Base-by-base conservation (phyloP, 1,140 invertebrate species). In the Calycopis cecrops region DNA sequence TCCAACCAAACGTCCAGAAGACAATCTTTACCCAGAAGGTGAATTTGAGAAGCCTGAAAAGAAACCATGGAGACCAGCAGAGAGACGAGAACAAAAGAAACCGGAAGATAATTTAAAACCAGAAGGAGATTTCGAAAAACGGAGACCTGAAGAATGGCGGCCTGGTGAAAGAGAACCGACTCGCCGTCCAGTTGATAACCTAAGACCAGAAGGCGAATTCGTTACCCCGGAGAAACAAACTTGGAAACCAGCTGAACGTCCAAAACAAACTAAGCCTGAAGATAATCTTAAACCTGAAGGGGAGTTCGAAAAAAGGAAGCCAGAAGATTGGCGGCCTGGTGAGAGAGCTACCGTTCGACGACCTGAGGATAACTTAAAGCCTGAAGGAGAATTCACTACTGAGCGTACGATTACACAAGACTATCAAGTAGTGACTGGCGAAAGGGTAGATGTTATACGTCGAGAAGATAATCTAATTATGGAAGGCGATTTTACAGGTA, bases 201-300 rank as follows among this genome's bases (percentile, higher is more conserved):
- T 92, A 0, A 84, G 78, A 54, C 85, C 89, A 50, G 90, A 91
- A 74, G 90, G 90, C 12, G 88, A 90, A 35, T 91, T 91, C 62
- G 83, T 89, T 37, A 88, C 89, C 58, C 84, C 88, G 1, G 87
- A 88, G 89, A 65, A 91, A 87, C 67, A 88, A 81, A 63, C 82
- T 81, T 65, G 91, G 91, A 71, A 91, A 90, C 84, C 81, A 89
- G 59, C 90, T 74, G 54, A 89, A 90, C 63, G 91, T 90, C 84
- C 91, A 79, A 17, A 83, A 76, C 69, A 90, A 85, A 88, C 85
- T 48, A 90, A 87, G 67, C 91, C 90, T 6, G 67, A 86, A 52
- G 91, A 92, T 63, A 91, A 91, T 69, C 71, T 93, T 11, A 80
- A 73, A 34, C 90, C 90, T 55, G 92, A 92, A 79, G 92, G 92